A percentile compares a stretch with the other conserved stretches of the same genome.
phyloP scores from a whole-genome alignment of 2,888 invertebrate genomes.

The Bembecia ichneumoniformis region DNA sequence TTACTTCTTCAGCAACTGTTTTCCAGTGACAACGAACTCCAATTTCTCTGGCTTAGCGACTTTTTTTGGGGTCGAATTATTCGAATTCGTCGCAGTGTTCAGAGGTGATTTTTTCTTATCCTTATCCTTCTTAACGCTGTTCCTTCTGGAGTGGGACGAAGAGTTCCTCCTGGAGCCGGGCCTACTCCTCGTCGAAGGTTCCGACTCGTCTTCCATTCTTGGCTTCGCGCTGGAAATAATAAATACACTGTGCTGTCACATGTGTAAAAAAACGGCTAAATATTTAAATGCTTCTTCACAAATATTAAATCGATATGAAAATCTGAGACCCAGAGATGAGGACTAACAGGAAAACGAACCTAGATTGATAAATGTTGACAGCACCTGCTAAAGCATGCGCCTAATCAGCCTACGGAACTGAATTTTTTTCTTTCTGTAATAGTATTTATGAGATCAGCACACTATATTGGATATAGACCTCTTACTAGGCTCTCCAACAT shows the following conservation, averaged over 20 bases:
- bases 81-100: constrained; percentile 21
- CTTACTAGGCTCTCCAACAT: no score
- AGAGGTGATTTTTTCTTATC: constrained; percentile 19
- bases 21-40: constrained; percentile 55
- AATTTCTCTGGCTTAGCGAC: constrained; percentile 27
- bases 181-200: constrained; percentile 24
- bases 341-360: no score
- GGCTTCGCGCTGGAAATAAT: neutral
- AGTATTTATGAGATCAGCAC: no score
- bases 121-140: constrained; percentile 38
- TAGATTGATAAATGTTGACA: no score
- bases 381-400: no score
- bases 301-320: no score
- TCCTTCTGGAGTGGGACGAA: constrained; percentile 35
- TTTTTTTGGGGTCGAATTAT: constrained; percentile 41
- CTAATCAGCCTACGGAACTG: no score
- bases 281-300: no score
- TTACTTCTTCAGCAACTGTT: constrained; percentile 47
- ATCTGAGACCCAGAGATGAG: no score
- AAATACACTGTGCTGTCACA: neutral
- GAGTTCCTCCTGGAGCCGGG: constrained; percentile 45
- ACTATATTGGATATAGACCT: no score
- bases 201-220: constrained; percentile 19
- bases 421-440: no score
- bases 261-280: neutral